These are phyloP conservation scores for Ophion slaviceki DNA, from an alignment of 2,888 invertebrate species.

Conservation along the genomic window DNA sequence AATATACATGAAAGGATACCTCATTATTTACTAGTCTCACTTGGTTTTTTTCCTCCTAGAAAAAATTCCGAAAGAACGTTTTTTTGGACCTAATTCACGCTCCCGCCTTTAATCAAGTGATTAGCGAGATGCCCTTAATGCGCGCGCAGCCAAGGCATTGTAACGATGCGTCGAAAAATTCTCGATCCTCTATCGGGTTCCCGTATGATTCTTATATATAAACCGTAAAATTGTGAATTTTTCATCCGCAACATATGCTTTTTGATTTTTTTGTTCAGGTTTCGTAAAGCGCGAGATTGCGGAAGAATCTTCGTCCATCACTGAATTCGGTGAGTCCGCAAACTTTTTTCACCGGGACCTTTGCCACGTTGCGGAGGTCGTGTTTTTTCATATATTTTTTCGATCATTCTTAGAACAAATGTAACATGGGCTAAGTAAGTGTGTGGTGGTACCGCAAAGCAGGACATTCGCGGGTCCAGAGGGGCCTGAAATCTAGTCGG, in stretches of 20 bases:
- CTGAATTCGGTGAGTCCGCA: conserved; percentile 77
- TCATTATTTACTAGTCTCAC: too few species aligned
- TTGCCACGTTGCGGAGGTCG: background rate
- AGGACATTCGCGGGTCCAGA: conserved; percentile 70
- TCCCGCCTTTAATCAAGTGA: background rate
- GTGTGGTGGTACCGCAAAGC: background rate
- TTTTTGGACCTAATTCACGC: too few species aligned
- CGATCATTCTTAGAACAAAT: background rate
- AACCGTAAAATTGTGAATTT: background rate
- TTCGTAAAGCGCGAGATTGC: conserved; percentile 76
- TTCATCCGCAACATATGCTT: background rate
- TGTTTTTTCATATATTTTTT: background rate
- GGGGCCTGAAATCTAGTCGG: conserved; percentile 78
- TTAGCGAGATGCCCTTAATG: too few species aligned
- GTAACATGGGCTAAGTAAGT: background rate
- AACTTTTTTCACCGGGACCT: conserved; percentile 1
- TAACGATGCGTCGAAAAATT: background rate
- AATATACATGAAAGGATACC: too few species aligned
- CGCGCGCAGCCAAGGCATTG: conserved; percentile 18
- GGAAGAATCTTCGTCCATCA: conserved; percentile 72
- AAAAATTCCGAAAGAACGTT: too few species aligned
- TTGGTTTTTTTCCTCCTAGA: too few species aligned
- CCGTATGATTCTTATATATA: background rate
- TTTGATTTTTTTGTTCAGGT: conserved; percentile 71
- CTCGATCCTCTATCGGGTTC: background rate